phyloP scores from a whole-genome alignment of 2,888 invertebrate genomes.

The Mythimna loreyi region DNA sequence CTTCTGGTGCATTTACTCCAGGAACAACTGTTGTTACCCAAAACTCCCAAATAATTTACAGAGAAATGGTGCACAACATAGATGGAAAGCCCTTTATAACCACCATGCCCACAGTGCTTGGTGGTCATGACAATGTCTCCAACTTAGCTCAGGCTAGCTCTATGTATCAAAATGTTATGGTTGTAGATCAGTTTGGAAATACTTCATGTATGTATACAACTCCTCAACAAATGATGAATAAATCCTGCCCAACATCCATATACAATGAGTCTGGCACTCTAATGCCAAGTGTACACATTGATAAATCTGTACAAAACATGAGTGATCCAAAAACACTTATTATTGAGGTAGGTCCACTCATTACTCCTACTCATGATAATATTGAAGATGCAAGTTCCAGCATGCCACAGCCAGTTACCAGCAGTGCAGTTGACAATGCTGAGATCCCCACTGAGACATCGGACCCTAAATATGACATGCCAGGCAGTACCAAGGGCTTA shows the following conservation, averaged over 20 bases:
- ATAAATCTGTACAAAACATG: slow-evolving; percentile 71
- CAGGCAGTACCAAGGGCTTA: slow-evolving; percentile 81
- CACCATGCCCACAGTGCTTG: slow-evolving; percentile 80
- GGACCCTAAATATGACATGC: slow-evolving; percentile 73
- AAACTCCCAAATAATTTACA: slow-evolving; percentile 87
- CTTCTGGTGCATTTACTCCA: slow-evolving; percentile 79
- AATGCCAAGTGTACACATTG: slow-evolving; percentile 65
- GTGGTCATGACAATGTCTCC: slow-evolving; percentile 80
- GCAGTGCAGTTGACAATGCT: slow-evolving; percentile 58
- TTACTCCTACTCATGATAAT: slow-evolving; percentile 62
- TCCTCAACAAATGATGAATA: slow-evolving; percentile 80
- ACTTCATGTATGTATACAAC: slow-evolving; percentile 85
- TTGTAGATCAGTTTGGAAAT: slow-evolving; percentile 86
- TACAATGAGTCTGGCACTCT: slow-evolving; percentile 72
- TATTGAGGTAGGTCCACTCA: slow-evolving; percentile 85
- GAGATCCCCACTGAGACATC: slow-evolving; percentile 65
- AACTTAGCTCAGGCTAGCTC: slow-evolving; percentile 83
- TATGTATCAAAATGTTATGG: slow-evolving; percentile 88
- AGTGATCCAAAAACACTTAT: slow-evolving; percentile 83
- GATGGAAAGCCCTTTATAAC: slow-evolving; percentile 86
- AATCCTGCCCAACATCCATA: slow-evolving; percentile 74
- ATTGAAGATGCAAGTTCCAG: slow-evolving; percentile 34
- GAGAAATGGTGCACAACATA: slow-evolving; percentile 87
- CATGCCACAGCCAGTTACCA: slow-evolving; percentile 37
- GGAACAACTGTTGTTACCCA: slow-evolving; percentile 86